A percentile compares a stretch with the other conserved stretches of the same genome.
Conservation (phyloP, 1,140 invertebrate genomes). For the Thrips palmi region DNA sequence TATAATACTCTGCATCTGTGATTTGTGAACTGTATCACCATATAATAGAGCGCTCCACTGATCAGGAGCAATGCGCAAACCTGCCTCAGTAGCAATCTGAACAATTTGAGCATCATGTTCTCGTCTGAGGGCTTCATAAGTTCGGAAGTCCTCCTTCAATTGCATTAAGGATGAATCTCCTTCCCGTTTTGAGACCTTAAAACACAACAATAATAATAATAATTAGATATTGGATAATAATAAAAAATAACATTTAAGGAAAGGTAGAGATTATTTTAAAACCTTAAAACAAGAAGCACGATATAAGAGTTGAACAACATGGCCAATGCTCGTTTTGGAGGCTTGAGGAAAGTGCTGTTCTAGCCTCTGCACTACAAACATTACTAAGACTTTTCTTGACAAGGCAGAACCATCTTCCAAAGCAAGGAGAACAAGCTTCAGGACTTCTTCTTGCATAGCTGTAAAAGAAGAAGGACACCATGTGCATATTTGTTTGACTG, state of each 20-base stretch:
- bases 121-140: constrained; percentile 77
- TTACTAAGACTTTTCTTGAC: constrained; percentile 91
- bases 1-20: constrained; percentile 98
- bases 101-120: constrained; percentile 98
- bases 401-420: constrained; percentile 93
- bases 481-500: too few species aligned
- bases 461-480: constrained; percentile 15
- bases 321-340: constrained; percentile 95
- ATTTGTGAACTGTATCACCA: constrained; percentile 87
- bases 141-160: constrained; percentile 91
- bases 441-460: constrained; percentile 97
- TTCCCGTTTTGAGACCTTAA: constrained; percentile 84
- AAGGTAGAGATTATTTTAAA: constrained; percentile 10
- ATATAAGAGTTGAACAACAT: constrained; percentile 95
- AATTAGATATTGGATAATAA: neutral
- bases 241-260: neutral
- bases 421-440: constrained; percentile 83
- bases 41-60: constrained; percentile 96
- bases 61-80: constrained; percentile 89
- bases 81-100: constrained; percentile 93
- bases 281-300: constrained; percentile 97
- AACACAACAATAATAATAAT: constrained; percentile 8
- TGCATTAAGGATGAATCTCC: constrained; percentile 98
- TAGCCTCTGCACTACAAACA: constrained; percentile 95
- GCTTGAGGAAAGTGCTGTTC: constrained; percentile 93